A percentile compares a stretch with the other conserved stretches of the same genome.
phyloP scores from a whole-genome alignment of 2,797 vertebrate species.

The Myotis vivesi region DNA sequence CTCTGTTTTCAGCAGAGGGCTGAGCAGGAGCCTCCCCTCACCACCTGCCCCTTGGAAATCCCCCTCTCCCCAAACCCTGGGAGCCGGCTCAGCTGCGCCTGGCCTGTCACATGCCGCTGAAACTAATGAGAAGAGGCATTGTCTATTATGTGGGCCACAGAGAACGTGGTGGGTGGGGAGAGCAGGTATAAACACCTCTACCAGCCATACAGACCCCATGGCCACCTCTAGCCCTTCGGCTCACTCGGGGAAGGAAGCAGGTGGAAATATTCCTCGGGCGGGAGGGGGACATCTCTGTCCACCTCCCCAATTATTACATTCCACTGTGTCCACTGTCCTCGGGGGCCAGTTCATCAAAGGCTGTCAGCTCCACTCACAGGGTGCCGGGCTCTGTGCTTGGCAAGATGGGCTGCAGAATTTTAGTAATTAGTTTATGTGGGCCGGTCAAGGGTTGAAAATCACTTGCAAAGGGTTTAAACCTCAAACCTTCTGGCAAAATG shows the following conservation, averaged over 20 bases:
- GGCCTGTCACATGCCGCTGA: slow-evolving; percentile 63
- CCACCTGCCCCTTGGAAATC: slow-evolving; percentile 50
- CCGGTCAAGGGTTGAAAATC: neutral
- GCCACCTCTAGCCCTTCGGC: neutral
- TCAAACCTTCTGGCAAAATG: neutral
- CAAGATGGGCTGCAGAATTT: neutral
- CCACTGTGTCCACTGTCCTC: neutral
- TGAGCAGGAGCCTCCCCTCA: neutral
- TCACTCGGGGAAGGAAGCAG: slow-evolving; percentile 2
- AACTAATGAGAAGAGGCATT: slow-evolving; percentile 65
- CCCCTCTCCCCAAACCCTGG: slow-evolving; percentile 32
- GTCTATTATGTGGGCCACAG: slow-evolving; percentile 31
- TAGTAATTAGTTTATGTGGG: neutral
- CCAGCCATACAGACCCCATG: neutral
- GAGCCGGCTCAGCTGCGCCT: slow-evolving; percentile 65
- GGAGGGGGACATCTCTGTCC: neutral
- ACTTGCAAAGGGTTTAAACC: neutral
- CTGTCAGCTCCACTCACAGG: neutral
- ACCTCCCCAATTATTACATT: no score
- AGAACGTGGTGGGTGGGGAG: neutral
- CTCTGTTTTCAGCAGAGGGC: neutral
- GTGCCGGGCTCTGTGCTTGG: neutral
- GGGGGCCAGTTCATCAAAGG: neutral
- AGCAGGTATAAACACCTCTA: neutral
- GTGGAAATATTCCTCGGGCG: neutral